Conservation (phyloP, 2,888 invertebrate genomes). For the Papilio protenor region DNA sequence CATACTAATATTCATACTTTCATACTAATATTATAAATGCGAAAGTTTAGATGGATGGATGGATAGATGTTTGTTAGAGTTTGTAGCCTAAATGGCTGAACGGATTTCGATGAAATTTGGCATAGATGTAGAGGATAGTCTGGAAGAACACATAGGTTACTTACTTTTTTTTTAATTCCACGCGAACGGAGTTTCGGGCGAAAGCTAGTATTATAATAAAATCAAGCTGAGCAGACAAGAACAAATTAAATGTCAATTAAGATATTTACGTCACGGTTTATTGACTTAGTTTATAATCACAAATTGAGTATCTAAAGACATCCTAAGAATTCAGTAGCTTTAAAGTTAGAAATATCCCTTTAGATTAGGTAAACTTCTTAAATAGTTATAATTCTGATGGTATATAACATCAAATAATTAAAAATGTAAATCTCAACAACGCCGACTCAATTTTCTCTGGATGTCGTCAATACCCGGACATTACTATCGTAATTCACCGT, state of each 20-base stretch:
- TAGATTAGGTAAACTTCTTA: background rate
- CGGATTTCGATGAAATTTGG: too few relatives aligned
- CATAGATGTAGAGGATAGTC: too few relatives aligned
- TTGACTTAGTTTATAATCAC: background rate
- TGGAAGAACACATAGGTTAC: too few relatives aligned
- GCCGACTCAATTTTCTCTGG: background rate
- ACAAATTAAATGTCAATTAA: background rate
- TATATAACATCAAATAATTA: background rate
- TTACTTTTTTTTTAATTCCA: too few relatives aligned
- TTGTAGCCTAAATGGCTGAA: too few relatives aligned
- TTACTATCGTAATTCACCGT: slow-evolving; percentile 1
- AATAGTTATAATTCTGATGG: background rate
- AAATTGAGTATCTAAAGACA: background rate
- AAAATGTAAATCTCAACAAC: background rate
- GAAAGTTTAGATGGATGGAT: too few relatives aligned
- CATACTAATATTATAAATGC: too few relatives aligned
- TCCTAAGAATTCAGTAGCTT: background rate
- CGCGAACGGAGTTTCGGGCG: too few relatives aligned
- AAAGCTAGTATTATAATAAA: too few relatives aligned
- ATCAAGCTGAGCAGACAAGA: too few relatives aligned
- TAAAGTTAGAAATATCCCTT: background rate
- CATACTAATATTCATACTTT: too few relatives aligned
- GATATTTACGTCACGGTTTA: background rate
- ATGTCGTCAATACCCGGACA: slow-evolving; percentile 4
- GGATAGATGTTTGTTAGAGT: too few relatives aligned